Percentiles rank a stretch among this genome's conserved stretches.
phyloP scores from a whole-genome alignment of 2,888 invertebrate species.

The Mesoligia furuncula region DNA sequence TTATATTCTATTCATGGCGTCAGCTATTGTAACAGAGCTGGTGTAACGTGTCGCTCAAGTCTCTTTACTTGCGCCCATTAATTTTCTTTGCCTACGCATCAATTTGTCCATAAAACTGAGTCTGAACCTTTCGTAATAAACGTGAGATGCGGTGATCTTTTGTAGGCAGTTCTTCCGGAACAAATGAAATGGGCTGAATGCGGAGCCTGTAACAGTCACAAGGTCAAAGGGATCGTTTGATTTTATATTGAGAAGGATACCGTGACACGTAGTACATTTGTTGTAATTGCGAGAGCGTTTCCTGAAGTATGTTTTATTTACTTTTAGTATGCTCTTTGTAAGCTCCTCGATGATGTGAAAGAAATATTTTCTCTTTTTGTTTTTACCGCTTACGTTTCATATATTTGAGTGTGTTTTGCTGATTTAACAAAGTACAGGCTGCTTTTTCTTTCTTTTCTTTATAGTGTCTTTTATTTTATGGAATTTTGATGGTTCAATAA shows the following conservation, averaged over 20 bases:
- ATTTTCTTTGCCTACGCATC: constrained; percentile 69
- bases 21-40: constrained; percentile 42
- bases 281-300: constrained; percentile 42
- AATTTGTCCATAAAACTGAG: constrained; percentile 66
- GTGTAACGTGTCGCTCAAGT: constrained; percentile 56
- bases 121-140: constrained; percentile 65
- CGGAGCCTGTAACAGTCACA: constrained; percentile 47
- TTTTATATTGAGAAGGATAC: constrained; percentile 60
- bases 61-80: constrained; percentile 63
- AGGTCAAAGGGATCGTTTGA: constrained; percentile 63
- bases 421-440: background rate
- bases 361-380: background rate
- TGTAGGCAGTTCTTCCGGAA: constrained; percentile 61
- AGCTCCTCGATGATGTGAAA: constrained; percentile 18
- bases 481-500: background rate
- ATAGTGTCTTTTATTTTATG: background rate
- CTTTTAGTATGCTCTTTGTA: constrained; percentile 18
- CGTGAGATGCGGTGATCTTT: constrained; percentile 63
- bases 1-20: constrained; percentile 43
- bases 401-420: background rate
- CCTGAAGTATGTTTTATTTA: constrained; percentile 41
- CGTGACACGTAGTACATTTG: constrained; percentile 46
- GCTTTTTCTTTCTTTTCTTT: background rate
- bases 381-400: background rate
- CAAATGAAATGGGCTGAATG: constrained; percentile 61